Evolutionary conservation across 1,140 invertebrate species (phyloP).

Genomic region (Drosophila ohnishii): DNA sequence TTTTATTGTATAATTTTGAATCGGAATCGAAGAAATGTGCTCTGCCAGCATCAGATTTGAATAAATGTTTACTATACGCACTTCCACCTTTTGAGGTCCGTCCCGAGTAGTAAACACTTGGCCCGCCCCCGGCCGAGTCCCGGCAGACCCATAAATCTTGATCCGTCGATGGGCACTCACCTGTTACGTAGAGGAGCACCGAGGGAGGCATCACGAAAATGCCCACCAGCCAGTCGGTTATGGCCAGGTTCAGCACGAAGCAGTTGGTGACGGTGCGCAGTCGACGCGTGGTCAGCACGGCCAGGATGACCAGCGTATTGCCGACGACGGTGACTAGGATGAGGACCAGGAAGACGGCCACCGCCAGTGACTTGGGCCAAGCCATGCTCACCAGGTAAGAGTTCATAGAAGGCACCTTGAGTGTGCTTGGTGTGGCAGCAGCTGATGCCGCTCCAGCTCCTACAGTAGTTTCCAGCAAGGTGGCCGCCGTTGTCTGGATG

Average conservation of each 20-base stretch:
- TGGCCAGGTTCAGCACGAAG: conserved; percentile 95
- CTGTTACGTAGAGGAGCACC: conserved; percentile 87
- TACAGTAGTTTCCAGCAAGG: not conserved
- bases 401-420: conserved; percentile 51
- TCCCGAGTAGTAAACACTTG: conserved; percentile 19
- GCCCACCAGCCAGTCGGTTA: conserved; percentile 95
- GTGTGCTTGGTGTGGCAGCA: conserved; percentile 8
- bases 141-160: conserved; percentile 20
- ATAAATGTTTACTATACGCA: conserved; percentile 29
- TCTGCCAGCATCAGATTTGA: conserved; percentile 1
- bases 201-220: conserved; percentile 97
- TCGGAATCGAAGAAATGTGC: conserved; percentile 13
- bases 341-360: conserved; percentile 84
- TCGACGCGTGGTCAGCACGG: conserved; percentile 94
- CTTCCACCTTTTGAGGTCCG: conserved; percentile 15
- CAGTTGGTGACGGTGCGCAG: conserved; percentile 97
- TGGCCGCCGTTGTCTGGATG: conserved; percentile 17
- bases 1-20: conserved; percentile 22
- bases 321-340: conserved; percentile 89
- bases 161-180: conserved; percentile 82
- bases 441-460: not conserved
- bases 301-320: conserved; percentile 95
- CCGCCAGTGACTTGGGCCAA: conserved; percentile 72
- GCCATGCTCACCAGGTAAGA: conserved; percentile 62
- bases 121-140: not conserved